Conservation (phyloP, 2,888 invertebrate species). For the Sinopyrophorus schimmeli region DNA sequence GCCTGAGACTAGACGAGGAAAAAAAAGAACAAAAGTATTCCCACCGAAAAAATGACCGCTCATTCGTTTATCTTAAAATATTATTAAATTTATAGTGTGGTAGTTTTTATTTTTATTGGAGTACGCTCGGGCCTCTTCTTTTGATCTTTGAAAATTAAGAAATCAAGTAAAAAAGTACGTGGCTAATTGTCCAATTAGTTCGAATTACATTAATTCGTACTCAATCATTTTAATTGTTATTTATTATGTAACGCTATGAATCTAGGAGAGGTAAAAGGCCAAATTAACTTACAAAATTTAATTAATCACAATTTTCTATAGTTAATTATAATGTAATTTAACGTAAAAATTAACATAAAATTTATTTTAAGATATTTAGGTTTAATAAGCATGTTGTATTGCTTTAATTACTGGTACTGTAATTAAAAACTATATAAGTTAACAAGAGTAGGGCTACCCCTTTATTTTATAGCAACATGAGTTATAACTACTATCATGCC, state of each 20-base stretch:
- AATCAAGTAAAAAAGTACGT: constrained; percentile 13
- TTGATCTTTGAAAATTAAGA: constrained; percentile 18
- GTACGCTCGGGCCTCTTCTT: constrained; percentile 4
- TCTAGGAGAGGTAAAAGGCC: neutral
- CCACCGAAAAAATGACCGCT: neutral
- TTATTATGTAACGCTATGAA: constrained; percentile 15
- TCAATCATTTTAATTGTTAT: constrained; percentile 19
- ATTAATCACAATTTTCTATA: constrained; percentile 34
- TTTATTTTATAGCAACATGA: constrained; percentile 7
- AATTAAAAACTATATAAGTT: constrained; percentile 40
- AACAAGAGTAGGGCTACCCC: constrained; percentile 27
- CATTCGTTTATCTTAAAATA: too few species aligned
- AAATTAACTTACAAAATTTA: too few species aligned
- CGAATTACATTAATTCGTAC: constrained; percentile 15
- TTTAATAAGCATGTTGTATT: constrained; percentile 45
- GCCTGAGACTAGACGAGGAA: constrained; percentile 23
- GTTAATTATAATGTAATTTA: constrained; percentile 30
- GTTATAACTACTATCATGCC: neutral
- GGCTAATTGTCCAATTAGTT: constrained; percentile 14
- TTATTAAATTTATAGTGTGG: too few species aligned
- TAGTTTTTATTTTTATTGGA: too few species aligned
- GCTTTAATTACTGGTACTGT: constrained; percentile 47
- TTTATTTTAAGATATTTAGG: constrained; percentile 46
- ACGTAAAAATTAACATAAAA: constrained; percentile 41
- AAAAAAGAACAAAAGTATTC: constrained; percentile 19